Evolutionary conservation across 2,888 invertebrate genomes (phyloP), one percentile per base, ranked within the genome.

Genomic region (Eurytoma californica): DNA sequence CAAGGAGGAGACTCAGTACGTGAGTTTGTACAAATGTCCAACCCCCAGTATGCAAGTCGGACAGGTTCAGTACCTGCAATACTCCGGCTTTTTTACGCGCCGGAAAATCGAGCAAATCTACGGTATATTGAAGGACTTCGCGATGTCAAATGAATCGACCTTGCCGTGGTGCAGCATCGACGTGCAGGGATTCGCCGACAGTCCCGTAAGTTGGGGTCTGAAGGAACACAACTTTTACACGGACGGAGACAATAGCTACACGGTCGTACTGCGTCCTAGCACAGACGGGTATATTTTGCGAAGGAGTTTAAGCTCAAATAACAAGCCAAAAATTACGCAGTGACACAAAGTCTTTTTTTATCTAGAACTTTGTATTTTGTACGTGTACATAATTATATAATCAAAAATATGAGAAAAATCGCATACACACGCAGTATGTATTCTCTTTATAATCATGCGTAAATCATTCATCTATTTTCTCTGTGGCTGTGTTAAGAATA

Each of bases 181-280:
- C 82, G 91, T 93, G 9, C 92, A 92, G 84, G 93, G 93, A 57
- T 93, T 93, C 86, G 90, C 91, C 3, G 93, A 93, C 84, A 88
- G 91, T 76, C 92, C 92, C 16, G 86, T 92, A 1, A 90, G 90
- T 76, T 92, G 92, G 91, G 86, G 86, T 77, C 84, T 89, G 61
- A 88, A 90, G 65, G 92, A 92, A 84, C 91, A 92, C 83, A 88
- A 88, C 80, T 92, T 90, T 83, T 90, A 88, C 76, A 88, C 88
- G 0, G 91, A 91, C 83, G 92, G 92, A 66, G 92, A 92, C 83
- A 92, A 92, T 85, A 91, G 91, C 75, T 92, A 90, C 80, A 88
- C 91, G 24, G 83, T 92, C 58, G 85, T 92, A 75, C 85, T 92
- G 81, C 88, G 89, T 80, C 85, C 88, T 16, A 82, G 84, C 76